Conservation (phyloP, 2,113 vertebrate species). For the Cricetomys ansorgei region DNA sequence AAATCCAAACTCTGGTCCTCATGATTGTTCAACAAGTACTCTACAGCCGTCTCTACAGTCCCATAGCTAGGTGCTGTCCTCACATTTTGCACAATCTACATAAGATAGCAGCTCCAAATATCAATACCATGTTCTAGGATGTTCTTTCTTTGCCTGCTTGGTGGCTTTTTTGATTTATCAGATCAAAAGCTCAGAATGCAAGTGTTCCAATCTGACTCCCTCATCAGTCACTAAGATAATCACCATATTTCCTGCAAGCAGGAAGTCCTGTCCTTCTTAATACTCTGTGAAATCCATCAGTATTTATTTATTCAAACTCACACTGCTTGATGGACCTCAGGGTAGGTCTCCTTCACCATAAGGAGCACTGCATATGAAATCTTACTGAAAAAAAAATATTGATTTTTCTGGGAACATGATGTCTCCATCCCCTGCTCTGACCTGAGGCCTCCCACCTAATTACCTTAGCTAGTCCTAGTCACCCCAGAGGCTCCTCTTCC, state of each 20-base stretch:
- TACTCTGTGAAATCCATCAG: background rate
- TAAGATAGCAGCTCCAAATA: constrained; percentile 16
- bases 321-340: background rate
- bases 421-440: background rate
- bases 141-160: background rate
- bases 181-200: constrained; percentile 13
- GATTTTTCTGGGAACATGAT: constrained; percentile 33
- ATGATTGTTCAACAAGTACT: background rate
- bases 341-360: background rate
- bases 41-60: background rate
- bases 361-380: background rate
- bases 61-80: constrained; percentile 14
- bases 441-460: background rate
- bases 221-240: background rate
- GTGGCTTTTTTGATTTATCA: constrained; percentile 35
- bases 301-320: constrained; percentile 48
- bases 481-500: background rate
- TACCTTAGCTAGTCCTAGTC: background rate
- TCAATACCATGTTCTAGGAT: background rate
- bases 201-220: background rate
- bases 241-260: background rate
- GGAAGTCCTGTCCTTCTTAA: background rate
- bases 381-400: background rate
- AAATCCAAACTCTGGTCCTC: background rate
- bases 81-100: constrained; percentile 3